Conservation (phyloP, 2,888 invertebrate genomes). For the Spilarctia lutea region DNA sequence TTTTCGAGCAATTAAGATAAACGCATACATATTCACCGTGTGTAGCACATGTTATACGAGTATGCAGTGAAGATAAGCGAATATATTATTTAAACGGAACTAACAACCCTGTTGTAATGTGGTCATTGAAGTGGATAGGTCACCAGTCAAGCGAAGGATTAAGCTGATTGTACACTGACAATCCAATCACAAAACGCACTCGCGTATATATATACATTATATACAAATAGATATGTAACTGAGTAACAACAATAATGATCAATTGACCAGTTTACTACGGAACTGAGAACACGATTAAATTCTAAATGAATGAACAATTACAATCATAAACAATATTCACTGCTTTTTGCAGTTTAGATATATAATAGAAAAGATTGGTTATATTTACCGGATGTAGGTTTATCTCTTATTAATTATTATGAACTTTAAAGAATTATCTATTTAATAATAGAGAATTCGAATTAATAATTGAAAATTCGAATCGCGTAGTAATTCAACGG, state of each 20-base stretch:
- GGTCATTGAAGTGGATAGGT: constrained; percentile 43
- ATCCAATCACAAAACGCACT: constrained; percentile 24
- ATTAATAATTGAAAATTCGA: no score
- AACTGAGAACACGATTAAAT: background rate
- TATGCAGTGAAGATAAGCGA: constrained; percentile 27
- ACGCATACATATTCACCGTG: constrained; percentile 6
- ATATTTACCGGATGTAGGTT: no score
- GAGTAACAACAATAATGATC: background rate
- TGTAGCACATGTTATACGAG: constrained; percentile 16
- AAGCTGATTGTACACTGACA: constrained; percentile 35
- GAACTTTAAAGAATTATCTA: no score
- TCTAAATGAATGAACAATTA: background rate
- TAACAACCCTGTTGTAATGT: constrained; percentile 27
- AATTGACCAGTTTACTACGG: background rate
- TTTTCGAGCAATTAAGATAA: constrained; percentile 21
- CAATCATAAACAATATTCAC: background rate
- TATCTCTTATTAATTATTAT: no score
- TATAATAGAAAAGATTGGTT: background rate
- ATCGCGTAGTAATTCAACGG: no score
- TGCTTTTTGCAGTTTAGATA: background rate
- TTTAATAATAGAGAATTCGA: no score
- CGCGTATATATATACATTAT: background rate
- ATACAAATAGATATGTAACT: background rate
- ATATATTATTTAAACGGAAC: constrained; percentile 32
- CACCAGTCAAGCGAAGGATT: constrained; percentile 46